Conservation (phyloP, 2,888 invertebrate genomes). For the Noctua janthina region DNA sequence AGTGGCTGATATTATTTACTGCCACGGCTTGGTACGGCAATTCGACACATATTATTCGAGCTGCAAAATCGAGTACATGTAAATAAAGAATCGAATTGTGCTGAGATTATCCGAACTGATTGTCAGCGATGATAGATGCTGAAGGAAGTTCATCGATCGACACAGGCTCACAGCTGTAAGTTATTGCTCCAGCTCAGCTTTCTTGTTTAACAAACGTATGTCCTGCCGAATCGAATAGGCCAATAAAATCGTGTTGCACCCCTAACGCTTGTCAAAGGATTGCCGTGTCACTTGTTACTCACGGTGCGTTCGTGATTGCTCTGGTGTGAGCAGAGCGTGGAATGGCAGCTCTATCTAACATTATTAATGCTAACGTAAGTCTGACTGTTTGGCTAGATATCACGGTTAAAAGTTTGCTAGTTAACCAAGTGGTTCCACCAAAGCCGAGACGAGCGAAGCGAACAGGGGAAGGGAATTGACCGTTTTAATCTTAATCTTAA, state of each 20-base stretch:
- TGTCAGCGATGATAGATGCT: background rate
- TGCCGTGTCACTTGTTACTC: conserved; percentile 35
- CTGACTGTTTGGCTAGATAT: background rate
- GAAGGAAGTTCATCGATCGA: background rate
- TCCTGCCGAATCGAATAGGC: background rate
- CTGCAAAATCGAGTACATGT: too few relatives aligned
- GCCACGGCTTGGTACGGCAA: too few relatives aligned
- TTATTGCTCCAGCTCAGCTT: too few relatives aligned
- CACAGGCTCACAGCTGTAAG: too few relatives aligned
- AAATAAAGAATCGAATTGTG: too few relatives aligned
- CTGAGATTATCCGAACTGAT: background rate
- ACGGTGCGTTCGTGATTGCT: conserved; percentile 27
- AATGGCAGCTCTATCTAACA: conserved; percentile 2
- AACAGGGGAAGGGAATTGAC: too few relatives aligned
- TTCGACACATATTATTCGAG: too few relatives aligned
- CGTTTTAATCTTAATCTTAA: too few relatives aligned
- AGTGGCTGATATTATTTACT: too few relatives aligned
- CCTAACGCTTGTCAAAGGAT: conserved; percentile 25
- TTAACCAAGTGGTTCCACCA: too few relatives aligned
- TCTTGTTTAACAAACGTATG: too few relatives aligned
- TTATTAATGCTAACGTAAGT: conserved; percentile 6
- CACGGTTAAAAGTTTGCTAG: background rate
- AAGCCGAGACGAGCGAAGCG: too few relatives aligned
- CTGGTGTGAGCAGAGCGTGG: conserved; percentile 6
- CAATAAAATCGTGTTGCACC: background rate